Evolutionary conservation across 2,888 invertebrate species (phyloP).

Genomic region (Drosophila austrosaltans): DNA sequence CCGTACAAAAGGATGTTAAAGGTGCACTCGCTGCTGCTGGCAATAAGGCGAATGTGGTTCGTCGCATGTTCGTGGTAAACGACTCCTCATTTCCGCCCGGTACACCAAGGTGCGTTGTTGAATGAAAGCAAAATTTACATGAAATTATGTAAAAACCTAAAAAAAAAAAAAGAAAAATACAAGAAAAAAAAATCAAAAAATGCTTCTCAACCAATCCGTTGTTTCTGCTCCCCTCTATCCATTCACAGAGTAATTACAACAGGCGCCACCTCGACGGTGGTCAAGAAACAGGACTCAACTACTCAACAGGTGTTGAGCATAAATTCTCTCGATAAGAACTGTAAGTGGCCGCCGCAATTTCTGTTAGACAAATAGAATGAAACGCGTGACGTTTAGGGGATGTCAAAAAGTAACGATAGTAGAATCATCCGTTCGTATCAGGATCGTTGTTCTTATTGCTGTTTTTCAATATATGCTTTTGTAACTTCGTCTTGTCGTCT

Average conservation of each 20-base stretch:
- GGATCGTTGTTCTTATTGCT: background rate
- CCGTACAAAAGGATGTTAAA: constrained; percentile 83
- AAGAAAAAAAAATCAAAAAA: constrained; percentile 2
- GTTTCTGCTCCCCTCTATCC: constrained; percentile 50
- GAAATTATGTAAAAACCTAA: background rate
- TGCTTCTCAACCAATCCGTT: constrained; percentile 48
- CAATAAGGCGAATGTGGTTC: constrained; percentile 83
- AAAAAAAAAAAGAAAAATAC: too few species aligned
- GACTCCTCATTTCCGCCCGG: constrained; percentile 82
- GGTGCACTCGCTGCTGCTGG: constrained; percentile 81
- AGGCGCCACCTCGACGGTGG: constrained; percentile 81
- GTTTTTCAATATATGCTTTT: background rate
- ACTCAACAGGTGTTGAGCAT: constrained; percentile 83
- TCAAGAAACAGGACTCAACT: constrained; percentile 82
- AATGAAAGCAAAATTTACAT: too few species aligned
- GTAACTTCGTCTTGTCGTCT: background rate
- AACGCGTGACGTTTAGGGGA: constrained; percentile 5
- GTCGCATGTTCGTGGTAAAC: constrained; percentile 84
- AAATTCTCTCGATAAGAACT: constrained; percentile 83
- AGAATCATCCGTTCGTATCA: constrained; percentile 1
- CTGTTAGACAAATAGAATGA: background rate
- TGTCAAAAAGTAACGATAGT: constrained; percentile 11
- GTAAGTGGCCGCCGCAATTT: constrained; percentile 75
- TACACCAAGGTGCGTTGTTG: constrained; percentile 81
- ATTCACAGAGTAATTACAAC: constrained; percentile 82